A percentile compares a stretch with the other conserved stretches of the same genome.
Evolutionary conservation across 2,797 vertebrate species (phyloP).

Genomic region (Siniperca scherzeri): DNA sequence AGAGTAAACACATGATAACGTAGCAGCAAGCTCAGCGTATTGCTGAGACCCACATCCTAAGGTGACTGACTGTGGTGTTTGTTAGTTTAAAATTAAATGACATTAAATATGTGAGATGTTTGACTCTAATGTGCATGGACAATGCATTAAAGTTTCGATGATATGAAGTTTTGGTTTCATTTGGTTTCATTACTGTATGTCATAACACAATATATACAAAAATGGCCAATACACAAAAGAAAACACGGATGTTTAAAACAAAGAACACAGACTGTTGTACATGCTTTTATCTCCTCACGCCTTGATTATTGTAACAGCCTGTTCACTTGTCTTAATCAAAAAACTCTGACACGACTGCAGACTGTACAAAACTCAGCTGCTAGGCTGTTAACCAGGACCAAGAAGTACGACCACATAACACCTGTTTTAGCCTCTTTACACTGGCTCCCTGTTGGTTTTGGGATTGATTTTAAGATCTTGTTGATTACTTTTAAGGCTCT

Average conservation of each 20-base stretch:
- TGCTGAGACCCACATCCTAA: background rate
- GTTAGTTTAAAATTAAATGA: background rate
- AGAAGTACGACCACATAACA: too few species aligned
- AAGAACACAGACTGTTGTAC: too few species aligned
- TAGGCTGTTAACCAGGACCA: too few species aligned
- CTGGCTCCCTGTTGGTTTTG: too few species aligned
- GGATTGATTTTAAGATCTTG: too few species aligned
- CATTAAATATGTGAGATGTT: background rate
- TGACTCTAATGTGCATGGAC: background rate
- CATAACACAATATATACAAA: background rate
- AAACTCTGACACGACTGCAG: too few species aligned
- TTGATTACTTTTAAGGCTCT: too few species aligned
- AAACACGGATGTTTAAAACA: background rate
- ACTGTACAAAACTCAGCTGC: too few species aligned
- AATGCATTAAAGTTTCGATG: background rate
- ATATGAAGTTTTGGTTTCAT: background rate
- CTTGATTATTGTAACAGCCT: too few species aligned
- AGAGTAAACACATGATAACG: conserved; percentile 6
- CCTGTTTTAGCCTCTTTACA: too few species aligned
- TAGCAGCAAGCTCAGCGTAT: background rate
- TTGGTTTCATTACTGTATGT: background rate
- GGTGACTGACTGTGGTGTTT: background rate
- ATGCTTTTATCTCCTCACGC: too few species aligned
- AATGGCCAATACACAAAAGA: background rate
- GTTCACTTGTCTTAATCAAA: too few species aligned